phyloP scores from a whole-genome alignment of 2,113 vertebrate genomes.

The Eolophus roseicapilla region DNA sequence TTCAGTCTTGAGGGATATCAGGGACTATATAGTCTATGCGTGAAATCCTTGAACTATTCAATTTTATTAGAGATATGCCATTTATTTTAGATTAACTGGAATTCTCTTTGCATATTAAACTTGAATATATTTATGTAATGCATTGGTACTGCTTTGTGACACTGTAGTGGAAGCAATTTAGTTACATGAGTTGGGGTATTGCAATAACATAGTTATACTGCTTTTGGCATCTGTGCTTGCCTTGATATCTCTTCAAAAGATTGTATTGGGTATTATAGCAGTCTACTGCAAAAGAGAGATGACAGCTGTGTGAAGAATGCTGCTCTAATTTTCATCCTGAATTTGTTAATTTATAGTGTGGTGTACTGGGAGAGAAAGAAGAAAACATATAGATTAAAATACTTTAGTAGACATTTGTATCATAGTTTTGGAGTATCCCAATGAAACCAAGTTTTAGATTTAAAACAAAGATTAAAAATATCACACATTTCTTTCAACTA shows the following conservation, averaged over 20 bases:
- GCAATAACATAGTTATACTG: neutral
- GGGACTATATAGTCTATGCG: neutral
- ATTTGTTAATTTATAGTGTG: neutral
- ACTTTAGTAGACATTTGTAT: neutral
- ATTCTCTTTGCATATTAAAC: neutral
- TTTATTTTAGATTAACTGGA: constrained; percentile 13
- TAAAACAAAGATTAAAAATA: neutral
- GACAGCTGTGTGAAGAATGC: neutral
- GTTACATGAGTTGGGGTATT: neutral
- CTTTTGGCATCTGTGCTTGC: neutral
- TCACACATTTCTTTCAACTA: neutral
- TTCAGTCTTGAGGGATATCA: neutral
- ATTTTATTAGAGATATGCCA: neutral
- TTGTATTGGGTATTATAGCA: neutral
- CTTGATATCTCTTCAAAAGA: neutral
- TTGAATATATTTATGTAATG: neutral
- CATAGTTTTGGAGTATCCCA: neutral
- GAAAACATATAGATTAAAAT: neutral
- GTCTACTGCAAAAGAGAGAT: neutral
- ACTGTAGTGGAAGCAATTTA: neutral
- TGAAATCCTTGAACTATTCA: neutral
- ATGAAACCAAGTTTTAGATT: neutral
- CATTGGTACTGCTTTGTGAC: neutral
- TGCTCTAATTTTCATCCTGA: neutral
- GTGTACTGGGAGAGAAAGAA: neutral